phyloP scores from a whole-genome alignment of 2,797 vertebrate genomes.

The Crax fasciolata region DNA sequence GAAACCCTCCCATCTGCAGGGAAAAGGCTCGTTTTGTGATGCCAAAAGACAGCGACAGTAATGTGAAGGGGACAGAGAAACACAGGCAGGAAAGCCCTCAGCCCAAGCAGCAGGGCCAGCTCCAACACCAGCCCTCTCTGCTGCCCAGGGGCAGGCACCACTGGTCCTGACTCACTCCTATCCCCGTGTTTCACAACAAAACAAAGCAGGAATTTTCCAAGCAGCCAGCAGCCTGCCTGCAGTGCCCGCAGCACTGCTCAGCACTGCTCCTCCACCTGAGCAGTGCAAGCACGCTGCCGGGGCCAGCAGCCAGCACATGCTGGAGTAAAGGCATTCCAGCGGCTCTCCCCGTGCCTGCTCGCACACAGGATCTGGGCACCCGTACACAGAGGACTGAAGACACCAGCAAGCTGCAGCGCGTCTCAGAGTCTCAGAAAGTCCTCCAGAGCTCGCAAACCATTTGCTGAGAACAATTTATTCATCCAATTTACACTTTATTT shows the following conservation, averaged over 20 bases:
- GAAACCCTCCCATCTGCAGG: not conserved
- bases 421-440: not conserved
- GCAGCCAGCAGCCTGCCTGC: not conserved
- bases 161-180: accelerated
- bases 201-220: not conserved
- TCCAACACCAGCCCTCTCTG: not conserved
- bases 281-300: accelerated
- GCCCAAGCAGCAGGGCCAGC: accelerated
- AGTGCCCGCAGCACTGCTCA: accelerated
- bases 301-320: accelerated
- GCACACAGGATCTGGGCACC: not conserved
- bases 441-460: not conserved
- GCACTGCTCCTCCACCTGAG: not conserved
- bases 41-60: not conserved
- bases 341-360: not conserved
- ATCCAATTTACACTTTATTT: constrained; percentile 56
- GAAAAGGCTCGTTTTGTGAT: not conserved
- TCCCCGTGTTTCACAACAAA: not conserved
- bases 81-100: not conserved
- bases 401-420: not conserved
- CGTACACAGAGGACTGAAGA: not conserved
- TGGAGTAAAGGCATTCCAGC: not conserved
- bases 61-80: not conserved
- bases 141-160: not conserved
- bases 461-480: constrained; percentile 52